A percentile compares a stretch with the other conserved stretches of the same genome.
phyloP scores from a whole-genome alignment of 1,140 invertebrate species.

The Drosophila sulfurigaster region DNA sequence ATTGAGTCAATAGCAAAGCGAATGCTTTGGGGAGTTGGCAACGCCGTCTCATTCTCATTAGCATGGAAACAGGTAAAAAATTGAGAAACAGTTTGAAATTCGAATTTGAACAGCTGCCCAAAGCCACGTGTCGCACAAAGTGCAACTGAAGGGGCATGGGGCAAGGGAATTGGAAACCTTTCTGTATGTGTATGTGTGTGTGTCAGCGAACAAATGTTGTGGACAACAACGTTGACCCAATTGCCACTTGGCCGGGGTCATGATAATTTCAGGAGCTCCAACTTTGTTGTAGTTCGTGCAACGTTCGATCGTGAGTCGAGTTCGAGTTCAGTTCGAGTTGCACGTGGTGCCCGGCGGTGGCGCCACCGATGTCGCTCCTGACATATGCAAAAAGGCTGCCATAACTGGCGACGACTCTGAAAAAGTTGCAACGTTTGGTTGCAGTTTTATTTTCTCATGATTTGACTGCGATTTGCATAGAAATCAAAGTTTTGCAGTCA shows the following conservation, averaged over 20 bases:
- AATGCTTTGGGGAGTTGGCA: background rate
- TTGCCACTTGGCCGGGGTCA: conserved; percentile 76
- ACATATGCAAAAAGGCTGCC: conserved; percentile 52
- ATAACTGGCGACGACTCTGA: conserved; percentile 39
- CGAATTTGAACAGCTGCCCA: conserved; percentile 39
- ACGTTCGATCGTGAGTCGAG: conserved; percentile 59
- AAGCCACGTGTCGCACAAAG: conserved; percentile 57
- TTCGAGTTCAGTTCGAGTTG: conserved; percentile 11
- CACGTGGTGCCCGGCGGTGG: conserved; percentile 45
- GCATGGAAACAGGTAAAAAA: conserved; percentile 41
- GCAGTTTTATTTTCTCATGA: conserved; percentile 36
- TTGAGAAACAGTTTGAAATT: background rate
- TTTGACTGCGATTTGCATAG: conserved; percentile 75
- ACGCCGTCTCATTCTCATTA: conserved; percentile 58
- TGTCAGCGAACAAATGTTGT: conserved; percentile 75
- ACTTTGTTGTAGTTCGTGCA: conserved; percentile 72
- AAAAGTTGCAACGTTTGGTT: conserved; percentile 15
- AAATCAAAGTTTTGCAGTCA: conserved; percentile 66
- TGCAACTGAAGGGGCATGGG: background rate
- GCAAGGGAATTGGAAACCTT: background rate
- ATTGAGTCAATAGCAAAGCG: conserved; percentile 57
- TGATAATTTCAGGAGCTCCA: conserved; percentile 80
- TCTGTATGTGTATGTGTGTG: conserved; percentile 55
- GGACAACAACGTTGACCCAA: conserved; percentile 62
- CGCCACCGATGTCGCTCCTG: conserved; percentile 41